Conservation (phyloP, 2,888 invertebrate genomes). For the Pachydiplax longipennis region DNA sequence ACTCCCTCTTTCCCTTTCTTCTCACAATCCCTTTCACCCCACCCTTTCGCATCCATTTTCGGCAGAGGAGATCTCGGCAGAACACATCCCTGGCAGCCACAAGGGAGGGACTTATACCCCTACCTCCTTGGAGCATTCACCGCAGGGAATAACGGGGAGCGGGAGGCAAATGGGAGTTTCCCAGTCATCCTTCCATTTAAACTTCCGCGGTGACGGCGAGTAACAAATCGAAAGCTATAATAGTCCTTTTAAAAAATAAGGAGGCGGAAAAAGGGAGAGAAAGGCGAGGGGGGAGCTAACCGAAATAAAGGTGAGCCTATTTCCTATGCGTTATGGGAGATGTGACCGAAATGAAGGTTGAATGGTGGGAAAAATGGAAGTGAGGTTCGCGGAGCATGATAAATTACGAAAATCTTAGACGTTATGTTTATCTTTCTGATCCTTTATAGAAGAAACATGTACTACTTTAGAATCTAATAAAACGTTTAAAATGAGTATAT, state of each 20-base stretch:
- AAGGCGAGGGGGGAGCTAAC: no score
- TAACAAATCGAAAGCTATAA: not conserved
- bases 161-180: not conserved
- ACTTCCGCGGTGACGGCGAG: not conserved
- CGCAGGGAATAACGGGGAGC: not conserved
- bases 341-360: no score
- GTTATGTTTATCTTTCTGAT: no score
- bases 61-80: not conserved
- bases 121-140: not conserved
- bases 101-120: constrained; percentile 22
- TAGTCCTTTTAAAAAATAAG: not conserved
- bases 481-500: no score
- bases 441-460: no score
- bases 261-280: no score
- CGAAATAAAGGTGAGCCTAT: no score
- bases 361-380: no score
- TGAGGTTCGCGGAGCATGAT: no score
- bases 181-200: not conserved
- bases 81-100: constrained; percentile 18
- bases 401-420: no score
- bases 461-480: no score
- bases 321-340: no score
- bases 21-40: constrained; percentile 15
- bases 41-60: constrained; percentile 45
- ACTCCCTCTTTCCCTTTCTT: constrained; percentile 17